Base-by-base conservation (phyloP, 2,888 invertebrate species). In the Temnothorax unifasciatus region DNA sequence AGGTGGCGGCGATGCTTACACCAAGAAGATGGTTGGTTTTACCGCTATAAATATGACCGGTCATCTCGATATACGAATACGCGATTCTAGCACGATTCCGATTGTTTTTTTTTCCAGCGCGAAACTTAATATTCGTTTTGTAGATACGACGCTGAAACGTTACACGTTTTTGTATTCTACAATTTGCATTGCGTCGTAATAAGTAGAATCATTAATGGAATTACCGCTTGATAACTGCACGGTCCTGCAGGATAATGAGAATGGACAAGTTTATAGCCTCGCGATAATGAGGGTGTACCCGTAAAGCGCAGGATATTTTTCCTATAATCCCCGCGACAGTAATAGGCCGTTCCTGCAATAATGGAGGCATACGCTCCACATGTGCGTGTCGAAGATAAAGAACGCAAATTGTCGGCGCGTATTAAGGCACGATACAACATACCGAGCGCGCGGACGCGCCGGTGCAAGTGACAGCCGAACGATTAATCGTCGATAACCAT, bases 401-500 rank as follows among this genome's bases (percentile, higher is more conserved):
- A 71, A 41, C 83, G 38, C 74, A 87, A 84, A 87, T 86, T 85
- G 85, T 68, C 82, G n/a, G 81, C 64, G 85, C 54, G 83, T 83
- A 83, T 85, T 83, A 86, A 83, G 85, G 85, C 77, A 77, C 77
- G 86, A 87, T 88, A 87, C 87, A 87, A 87, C 87, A 87, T 83
- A 71, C 82, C 41, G 50, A 47, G 25, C 29, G 50, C 44, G 44
- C 44, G 87, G 79, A 74, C 61, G 86, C 82, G 50, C 81, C 69
- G 61, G 83, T 89, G 89, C 87, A 73, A 77, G 83, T 90, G 90
- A 90, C 90, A 90, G 88, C 74, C 34, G 74, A 52, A 76, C 88
- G 90, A 92, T 92, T 91, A 90, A 92, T 92, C 90, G 89, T 85
- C 90, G 92, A 91, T 91, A 91, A 91, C 88, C 89, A 89, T 86